Conservation (phyloP, 2,113 vertebrate species). For the Prunella himalayana region DNA sequence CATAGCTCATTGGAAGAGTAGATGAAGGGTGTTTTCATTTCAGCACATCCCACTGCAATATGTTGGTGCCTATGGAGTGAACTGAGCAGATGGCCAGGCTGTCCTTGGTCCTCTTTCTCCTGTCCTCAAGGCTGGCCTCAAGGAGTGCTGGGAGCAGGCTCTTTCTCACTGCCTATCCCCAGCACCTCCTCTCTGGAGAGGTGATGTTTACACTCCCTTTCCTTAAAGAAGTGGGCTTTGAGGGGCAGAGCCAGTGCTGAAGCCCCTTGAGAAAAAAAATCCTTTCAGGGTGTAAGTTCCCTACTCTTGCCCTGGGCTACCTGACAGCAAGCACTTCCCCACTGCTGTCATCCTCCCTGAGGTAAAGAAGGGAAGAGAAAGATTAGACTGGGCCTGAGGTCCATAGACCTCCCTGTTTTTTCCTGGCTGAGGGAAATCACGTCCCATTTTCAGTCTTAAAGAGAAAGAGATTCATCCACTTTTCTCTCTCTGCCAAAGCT, state of each 20-base stretch:
- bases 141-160: not conserved
- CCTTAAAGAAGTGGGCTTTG: not conserved
- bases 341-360: not conserved
- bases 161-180: not conserved
- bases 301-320: not conserved
- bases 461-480: not conserved
- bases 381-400: not conserved
- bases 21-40: not conserved
- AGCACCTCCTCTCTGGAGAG: not conserved
- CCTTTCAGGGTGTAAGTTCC: rapidly evolving
- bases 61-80: not conserved
- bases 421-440: not conserved
- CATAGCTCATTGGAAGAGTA: not conserved
- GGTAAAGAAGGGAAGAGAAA: not conserved
- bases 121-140: not conserved
- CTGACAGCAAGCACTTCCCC: not conserved
- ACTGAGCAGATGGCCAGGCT: not conserved
- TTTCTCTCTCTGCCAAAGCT: not conserved
- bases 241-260: not conserved
- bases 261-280: not conserved
- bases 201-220: not conserved
- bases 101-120: not conserved
- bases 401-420: not conserved
- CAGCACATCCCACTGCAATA: not conserved
- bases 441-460: not conserved